Evolutionary conservation across 2,888 invertebrate species (phyloP).

Genomic region (Cephalotes varians): DNA sequence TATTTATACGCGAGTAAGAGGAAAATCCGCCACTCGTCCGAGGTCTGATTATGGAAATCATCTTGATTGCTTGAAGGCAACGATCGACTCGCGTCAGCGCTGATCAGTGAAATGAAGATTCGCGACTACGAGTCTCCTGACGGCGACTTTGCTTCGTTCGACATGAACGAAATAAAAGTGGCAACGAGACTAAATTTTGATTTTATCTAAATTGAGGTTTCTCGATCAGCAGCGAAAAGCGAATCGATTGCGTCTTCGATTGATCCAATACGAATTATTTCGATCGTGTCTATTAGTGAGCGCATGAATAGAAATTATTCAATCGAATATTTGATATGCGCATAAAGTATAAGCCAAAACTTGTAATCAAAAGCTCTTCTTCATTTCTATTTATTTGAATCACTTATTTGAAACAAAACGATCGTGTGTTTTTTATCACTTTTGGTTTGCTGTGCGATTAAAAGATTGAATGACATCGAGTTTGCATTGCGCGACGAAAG

Average conservation of each 20-base stretch:
- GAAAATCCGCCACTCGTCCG: slow-evolving; percentile 31
- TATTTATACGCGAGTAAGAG: slow-evolving; percentile 59
- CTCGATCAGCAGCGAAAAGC: slow-evolving; percentile 2
- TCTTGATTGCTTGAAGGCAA: slow-evolving; percentile 13
- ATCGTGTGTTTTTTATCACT: neutral
- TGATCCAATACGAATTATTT: slow-evolving; percentile 12
- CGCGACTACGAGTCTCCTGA: slow-evolving; percentile 10
- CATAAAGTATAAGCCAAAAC: neutral
- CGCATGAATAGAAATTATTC: neutral
- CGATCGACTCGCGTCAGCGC: slow-evolving; percentile 41
- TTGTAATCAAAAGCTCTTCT: neutral
- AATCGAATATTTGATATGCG: neutral
- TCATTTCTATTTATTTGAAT: neutral
- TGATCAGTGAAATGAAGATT: neutral
- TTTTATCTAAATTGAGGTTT: neutral
- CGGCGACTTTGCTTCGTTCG: slow-evolving; percentile 70
- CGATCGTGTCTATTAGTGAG: neutral
- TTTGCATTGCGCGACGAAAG: slow-evolving; percentile 3
- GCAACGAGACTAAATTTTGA: slow-evolving; percentile 22
- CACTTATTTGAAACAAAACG: neutral
- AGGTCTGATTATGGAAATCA: slow-evolving; percentile 35
- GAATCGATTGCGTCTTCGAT: neutral
- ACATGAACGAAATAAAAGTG: slow-evolving; percentile 66
- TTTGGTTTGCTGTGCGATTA: neutral
- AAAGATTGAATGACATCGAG: neutral